Percentiles rank a stretch among this genome's conserved stretches.
Evolutionary conservation across 2,888 invertebrate species (phyloP).

Genomic region (Drosophila tripunctata): DNA sequence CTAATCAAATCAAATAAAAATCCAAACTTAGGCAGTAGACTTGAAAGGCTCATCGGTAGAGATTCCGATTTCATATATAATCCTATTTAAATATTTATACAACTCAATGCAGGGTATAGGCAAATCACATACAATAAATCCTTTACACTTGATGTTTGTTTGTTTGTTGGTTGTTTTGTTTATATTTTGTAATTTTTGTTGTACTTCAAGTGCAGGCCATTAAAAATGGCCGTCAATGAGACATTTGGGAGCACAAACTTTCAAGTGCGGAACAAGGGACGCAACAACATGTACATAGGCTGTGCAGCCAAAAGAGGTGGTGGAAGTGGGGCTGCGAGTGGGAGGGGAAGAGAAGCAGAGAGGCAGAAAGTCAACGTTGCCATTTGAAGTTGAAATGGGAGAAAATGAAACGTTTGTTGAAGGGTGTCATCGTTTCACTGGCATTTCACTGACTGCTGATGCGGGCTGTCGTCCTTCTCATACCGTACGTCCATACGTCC

Average conservation of each 20-base stretch:
- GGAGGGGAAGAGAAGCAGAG: neutral
- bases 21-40: too few species aligned
- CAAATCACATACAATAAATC: neutral
- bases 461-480: conserved; percentile 14
- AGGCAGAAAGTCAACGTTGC: conserved; percentile 38
- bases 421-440: conserved; percentile 68
- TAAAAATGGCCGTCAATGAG: conserved; percentile 76
- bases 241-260: conserved; percentile 66
- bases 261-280: conserved; percentile 36
- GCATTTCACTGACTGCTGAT: conserved; percentile 42
- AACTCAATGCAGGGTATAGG: conserved; percentile 24
- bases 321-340: neutral
- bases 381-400: neutral
- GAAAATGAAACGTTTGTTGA: conserved; percentile 34
- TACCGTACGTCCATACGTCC: neutral
- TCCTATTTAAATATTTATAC: neutral
- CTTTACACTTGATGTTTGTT: conserved; percentile 9
- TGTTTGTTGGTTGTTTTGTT: too few species aligned
- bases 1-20: too few species aligned
- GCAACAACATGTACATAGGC: neutral
- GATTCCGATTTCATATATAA: neutral
- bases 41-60: too few species aligned
- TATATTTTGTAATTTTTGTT: conserved; percentile 51
- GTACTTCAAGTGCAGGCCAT: conserved; percentile 62
- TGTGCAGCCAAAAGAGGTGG: conserved; percentile 16